A percentile compares a stretch with the other conserved stretches of the same genome.
Conservation (phyloP, 2,113 vertebrate genomes). For the Tyrannus savana region DNA sequence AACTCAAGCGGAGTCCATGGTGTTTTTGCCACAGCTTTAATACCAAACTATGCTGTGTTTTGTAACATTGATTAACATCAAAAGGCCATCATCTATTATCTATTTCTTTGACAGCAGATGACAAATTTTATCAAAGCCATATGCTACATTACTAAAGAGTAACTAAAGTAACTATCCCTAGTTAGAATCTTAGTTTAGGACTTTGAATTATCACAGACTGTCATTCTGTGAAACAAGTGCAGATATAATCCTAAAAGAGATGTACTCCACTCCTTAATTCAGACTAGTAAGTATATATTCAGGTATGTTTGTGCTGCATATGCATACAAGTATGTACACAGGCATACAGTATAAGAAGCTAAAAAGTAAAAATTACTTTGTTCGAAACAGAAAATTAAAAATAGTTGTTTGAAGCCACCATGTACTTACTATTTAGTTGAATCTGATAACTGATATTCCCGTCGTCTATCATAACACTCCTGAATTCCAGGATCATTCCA, state of each 20-base stretch:
- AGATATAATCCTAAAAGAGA: not conserved
- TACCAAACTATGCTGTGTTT: not conserved
- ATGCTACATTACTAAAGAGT: not conserved
- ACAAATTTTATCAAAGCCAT: not conserved
- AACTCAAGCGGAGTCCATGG: not conserved
- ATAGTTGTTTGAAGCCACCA: not conserved
- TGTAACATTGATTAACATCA: not conserved
- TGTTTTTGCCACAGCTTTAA: not conserved
- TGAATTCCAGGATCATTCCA: conserved; percentile 96
- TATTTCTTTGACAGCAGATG: not conserved
- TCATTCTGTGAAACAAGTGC: not conserved
- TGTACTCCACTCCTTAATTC: not conserved
- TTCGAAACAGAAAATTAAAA: not conserved
- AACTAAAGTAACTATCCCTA: not conserved
- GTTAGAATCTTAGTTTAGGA: not conserved
- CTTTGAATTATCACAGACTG: not conserved
- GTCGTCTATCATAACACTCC: conserved; percentile 90
- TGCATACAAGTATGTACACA: not conserved
- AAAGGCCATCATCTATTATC: not conserved
- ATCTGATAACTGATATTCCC: conserved; percentile 95
- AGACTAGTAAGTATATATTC: not conserved
- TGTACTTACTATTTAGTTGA: conserved; percentile 95
- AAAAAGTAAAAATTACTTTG: not conserved
- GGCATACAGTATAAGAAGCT: not conserved
- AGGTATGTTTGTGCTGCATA: not conserved